Evolutionary conservation across 2,113 vertebrate genomes (phyloP).

Genomic region (Brachyhypopomus gauderio): DNA sequence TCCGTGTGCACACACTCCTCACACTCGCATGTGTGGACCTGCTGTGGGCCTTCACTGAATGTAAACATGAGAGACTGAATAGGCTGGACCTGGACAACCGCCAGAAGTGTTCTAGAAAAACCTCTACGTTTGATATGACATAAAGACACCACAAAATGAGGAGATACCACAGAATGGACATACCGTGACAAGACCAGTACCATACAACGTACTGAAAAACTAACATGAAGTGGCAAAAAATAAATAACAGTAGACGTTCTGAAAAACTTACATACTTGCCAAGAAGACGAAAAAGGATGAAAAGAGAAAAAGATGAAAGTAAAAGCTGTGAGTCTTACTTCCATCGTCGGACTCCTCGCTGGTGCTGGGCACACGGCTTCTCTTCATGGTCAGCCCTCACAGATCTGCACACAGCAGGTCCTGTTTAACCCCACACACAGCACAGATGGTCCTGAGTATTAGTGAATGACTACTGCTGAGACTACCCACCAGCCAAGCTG

Average conservation of each 20-base stretch:
- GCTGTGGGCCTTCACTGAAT: background rate
- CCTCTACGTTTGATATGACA: background rate
- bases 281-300: conserved; percentile 15
- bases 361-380: conserved; percentile 88
- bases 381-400: conserved; percentile 85
- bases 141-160: too few species aligned
- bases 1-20: background rate
- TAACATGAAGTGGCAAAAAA: background rate
- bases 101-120: too few species aligned
- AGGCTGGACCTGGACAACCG: background rate
- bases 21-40: background rate
- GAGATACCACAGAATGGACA: too few species aligned
- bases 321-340: conserved; percentile 80
- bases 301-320: background rate
- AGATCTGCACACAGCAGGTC: conserved; percentile 31
- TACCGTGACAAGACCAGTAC: background rate
- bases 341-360: conserved; percentile 96
- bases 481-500: background rate
- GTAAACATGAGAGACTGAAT: background rate
- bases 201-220: background rate
- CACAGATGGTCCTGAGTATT: background rate
- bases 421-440: background rate
- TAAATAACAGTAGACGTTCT: too few species aligned
- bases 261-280: too few species aligned
- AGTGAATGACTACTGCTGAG: background rate